phyloP scores from a whole-genome alignment of 2,113 vertebrate genomes.

The Terrapene triunguis region DNA sequence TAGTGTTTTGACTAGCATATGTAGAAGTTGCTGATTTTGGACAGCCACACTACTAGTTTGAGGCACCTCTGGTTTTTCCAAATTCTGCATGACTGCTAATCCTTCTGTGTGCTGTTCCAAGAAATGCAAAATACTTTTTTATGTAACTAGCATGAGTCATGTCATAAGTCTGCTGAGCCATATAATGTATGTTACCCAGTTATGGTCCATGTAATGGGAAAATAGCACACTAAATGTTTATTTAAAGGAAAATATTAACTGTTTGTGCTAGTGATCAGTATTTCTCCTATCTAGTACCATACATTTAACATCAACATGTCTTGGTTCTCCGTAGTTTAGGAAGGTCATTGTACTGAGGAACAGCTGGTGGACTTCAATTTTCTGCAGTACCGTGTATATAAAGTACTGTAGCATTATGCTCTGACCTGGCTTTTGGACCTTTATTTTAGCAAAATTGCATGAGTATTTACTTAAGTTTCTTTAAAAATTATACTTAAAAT shows the following conservation, averaged over 20 bases:
- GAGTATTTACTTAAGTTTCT: background rate
- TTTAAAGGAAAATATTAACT: background rate
- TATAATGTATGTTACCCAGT: too few species aligned
- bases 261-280: background rate
- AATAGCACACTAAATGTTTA: background rate
- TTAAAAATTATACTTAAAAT: background rate
- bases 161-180: too few species aligned
- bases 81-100: background rate
- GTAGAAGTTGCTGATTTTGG: background rate
- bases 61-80: background rate
- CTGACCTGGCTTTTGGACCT: background rate
- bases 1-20: background rate
- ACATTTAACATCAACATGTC: background rate
- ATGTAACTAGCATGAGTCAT: background rate
- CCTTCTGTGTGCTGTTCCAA: background rate
- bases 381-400: background rate
- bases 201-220: background rate
- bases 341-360: background rate
- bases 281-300: accelerated
- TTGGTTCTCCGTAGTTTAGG: background rate
- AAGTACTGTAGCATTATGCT: background rate
- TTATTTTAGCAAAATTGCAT: background rate
- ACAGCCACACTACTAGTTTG: background rate
- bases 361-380: background rate
- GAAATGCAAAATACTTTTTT: background rate